Conservation (phyloP, 2,888 invertebrate species). For the Microchrysa polita region DNA sequence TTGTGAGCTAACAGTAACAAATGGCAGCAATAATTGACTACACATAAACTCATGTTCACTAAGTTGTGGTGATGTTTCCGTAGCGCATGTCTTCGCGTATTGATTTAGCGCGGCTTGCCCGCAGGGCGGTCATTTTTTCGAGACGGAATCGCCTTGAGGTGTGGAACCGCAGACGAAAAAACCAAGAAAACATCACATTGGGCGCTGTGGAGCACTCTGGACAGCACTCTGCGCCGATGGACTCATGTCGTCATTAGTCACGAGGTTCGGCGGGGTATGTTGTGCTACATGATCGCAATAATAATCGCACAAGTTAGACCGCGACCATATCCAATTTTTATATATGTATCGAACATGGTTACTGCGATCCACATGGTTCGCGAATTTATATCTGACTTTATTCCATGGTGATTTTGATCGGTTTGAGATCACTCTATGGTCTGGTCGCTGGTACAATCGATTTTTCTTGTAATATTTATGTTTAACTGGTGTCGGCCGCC, state of each 20-base stretch:
- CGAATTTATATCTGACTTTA: too few species aligned
- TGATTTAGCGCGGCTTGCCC: slow-evolving; percentile 42
- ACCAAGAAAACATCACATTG: slow-evolving; percentile 38
- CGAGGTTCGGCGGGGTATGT: slow-evolving; percentile 42
- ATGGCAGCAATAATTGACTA: slow-evolving; percentile 49
- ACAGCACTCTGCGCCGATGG: too few species aligned
- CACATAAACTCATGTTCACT: slow-evolving; percentile 46
- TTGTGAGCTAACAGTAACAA: slow-evolving; percentile 46
- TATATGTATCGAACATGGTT: slow-evolving; percentile 8
- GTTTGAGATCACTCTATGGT: slow-evolving; percentile 11
- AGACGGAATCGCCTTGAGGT: slow-evolving; percentile 44
- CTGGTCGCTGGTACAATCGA: slow-evolving; percentile 26
- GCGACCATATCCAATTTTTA: slow-evolving; percentile 41
- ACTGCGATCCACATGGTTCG: background rate
- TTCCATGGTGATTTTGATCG: too few species aligned
- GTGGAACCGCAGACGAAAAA: slow-evolving; percentile 42
- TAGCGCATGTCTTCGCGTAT: slow-evolving; percentile 39
- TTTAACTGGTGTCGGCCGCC: slow-evolving; percentile 15
- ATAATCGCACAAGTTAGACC: slow-evolving; percentile 35
- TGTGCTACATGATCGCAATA: slow-evolving; percentile 43
- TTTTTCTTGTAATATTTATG: slow-evolving; percentile 34
- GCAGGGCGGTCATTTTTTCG: slow-evolving; percentile 39
- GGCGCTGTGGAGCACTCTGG: slow-evolving; percentile 15
- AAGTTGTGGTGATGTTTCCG: slow-evolving; percentile 46
- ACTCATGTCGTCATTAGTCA: slow-evolving; percentile 49